Evolutionary conservation across 2,113 vertebrate species (phyloP), one percentile per base, ranked within the genome.

Genomic region (Salvator merianae): DNA sequence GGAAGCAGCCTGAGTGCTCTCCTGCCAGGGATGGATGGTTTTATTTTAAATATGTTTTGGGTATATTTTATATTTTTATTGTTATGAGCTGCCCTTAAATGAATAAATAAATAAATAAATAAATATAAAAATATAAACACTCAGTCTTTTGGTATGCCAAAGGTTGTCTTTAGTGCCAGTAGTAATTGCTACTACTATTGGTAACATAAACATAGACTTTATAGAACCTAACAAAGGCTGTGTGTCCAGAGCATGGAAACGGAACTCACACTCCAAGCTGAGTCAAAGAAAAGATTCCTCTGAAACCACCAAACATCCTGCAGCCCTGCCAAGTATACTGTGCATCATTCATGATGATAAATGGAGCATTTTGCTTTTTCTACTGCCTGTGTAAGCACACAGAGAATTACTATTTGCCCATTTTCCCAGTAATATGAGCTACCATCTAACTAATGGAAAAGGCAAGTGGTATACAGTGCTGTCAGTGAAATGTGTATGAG

Each of bases 361-460:
- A 65, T 40, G 18, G n/a, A 55, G 7, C 30, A 78, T 18, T 7
- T 36, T n/a, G 47, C 1, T 50, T 5, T n/a, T 5, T 30, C 34
- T 59, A 9, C 74, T 53, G 20, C 3, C 24, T 77, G 50, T 77
- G 18, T 32, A 77, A 77, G 53, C 74, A 59, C n/a, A 59, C 4
- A 74, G 40, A 74, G 34, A 2, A 38, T 68, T 59, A 30, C 38
- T 68, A 69, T 22, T 40, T 82, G 24, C 34, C 69, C 50, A 12
- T 82, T 59, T 53, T 69, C 34, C 40, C 28, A 36, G 32, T 36
- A 69, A 70, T 70, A 70, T 13, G 26, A 34, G 53, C 47, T 62
- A 82, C 20, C 55, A 26, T 71, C 47, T 47, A 81, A 59, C 71
- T 59, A 81, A 81, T 72, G n/a, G 32, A 71, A 70, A 71, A 53